phyloP scores from a whole-genome alignment of 2,797 vertebrate species.

The Dallia pectoralis region DNA sequence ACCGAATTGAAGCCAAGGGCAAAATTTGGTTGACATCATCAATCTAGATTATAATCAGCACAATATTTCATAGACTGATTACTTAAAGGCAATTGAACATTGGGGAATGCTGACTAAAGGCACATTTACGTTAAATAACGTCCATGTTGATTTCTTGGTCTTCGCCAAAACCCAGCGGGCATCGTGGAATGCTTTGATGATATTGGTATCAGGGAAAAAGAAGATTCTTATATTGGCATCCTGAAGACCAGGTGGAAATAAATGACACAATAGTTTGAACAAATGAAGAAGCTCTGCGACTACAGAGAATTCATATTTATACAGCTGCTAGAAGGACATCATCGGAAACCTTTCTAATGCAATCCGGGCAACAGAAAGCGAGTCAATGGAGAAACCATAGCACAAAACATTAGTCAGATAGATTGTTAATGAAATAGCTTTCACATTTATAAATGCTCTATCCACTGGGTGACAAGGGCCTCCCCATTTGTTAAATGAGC shows the following conservation, averaged over 20 bases:
- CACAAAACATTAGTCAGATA: not conserved
- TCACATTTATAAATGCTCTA: not conserved
- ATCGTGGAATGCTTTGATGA: constrained; percentile 41
- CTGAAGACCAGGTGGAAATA: constrained; percentile 46
- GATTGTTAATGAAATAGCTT: not conserved
- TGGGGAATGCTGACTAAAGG: constrained; percentile 36
- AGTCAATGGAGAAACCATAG: not conserved
- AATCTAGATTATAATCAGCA: constrained; percentile 18
- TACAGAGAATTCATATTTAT: constrained; percentile 56
- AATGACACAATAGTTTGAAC: constrained; percentile 55
- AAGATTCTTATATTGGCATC: constrained; percentile 45
- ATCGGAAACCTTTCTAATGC: constrained; percentile 33
- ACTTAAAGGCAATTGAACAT: constrained; percentile 26
- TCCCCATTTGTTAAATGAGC: not conserved
- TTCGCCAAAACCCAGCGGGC: constrained; percentile 40
- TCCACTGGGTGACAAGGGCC: not conserved
- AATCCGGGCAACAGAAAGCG: constrained; percentile 31
- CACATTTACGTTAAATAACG: constrained; percentile 53
- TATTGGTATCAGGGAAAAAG: constrained; percentile 36
- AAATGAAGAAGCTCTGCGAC: constrained; percentile 51
- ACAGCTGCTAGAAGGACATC: constrained; percentile 53
- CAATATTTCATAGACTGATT: constrained; percentile 21
- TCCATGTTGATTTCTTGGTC: constrained; percentile 41
- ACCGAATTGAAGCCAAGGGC: no score
- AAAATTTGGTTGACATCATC: constrained; percentile 30